Conservation (phyloP, 2,113 vertebrate species). For the Actinemys pallida region DNA sequence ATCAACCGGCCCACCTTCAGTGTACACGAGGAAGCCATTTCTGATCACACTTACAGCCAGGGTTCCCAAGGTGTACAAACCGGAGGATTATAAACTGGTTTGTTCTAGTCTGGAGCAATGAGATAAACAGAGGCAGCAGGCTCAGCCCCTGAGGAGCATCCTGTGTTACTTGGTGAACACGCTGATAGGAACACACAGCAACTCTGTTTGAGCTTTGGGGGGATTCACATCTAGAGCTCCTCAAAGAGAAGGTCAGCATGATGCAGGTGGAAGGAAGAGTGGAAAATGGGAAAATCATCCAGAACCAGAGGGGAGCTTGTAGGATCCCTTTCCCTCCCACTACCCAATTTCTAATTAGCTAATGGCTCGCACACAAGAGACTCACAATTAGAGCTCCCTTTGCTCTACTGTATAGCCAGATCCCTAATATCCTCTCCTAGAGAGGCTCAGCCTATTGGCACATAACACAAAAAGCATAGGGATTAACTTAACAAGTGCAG, state of each 20-base stretch:
- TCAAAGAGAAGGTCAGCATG: neutral
- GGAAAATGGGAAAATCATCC: neutral
- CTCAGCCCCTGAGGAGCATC: conserved; percentile 21
- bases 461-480: conserved; percentile 12
- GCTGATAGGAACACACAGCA: neutral
- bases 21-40: conserved; percentile 14
- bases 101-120: conserved; percentile 52
- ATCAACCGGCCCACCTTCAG: neutral
- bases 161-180: neutral
- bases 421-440: conserved; percentile 3
- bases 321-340: neutral
- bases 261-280: neutral
- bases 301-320: neutral
- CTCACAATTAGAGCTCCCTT: neutral
- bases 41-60: conserved; percentile 43
- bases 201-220: neutral
- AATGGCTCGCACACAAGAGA: neutral
- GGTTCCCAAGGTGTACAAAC: conserved; percentile 22
- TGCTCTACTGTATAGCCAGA: neutral
- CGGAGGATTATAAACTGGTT: conserved; percentile 53
- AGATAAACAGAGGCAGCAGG: conserved; percentile 53
- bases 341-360: neutral
- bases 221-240: neutral
- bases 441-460: conserved; percentile 18
- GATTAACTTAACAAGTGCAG: conserved; percentile 46